Conservation (phyloP, 1,140 invertebrate species). For the Drosophila subpulchrella region DNA sequence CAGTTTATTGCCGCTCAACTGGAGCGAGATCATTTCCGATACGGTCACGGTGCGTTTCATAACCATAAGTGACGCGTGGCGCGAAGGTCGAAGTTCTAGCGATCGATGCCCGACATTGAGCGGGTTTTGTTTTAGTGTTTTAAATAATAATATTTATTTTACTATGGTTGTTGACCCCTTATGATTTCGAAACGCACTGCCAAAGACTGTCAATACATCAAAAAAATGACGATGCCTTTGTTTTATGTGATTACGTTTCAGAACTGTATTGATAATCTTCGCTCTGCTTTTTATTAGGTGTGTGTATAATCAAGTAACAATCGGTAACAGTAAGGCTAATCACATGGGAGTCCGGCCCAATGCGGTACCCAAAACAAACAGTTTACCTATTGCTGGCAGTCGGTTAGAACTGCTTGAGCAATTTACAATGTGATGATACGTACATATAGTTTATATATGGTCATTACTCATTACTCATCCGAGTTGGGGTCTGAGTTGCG, state of each 20-base stretch:
- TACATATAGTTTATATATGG: constrained; percentile 25
- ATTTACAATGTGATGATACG: constrained; percentile 22
- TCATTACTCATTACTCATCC: constrained; percentile 43
- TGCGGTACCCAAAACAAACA: constrained; percentile 17
- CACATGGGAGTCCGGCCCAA: constrained; percentile 11
- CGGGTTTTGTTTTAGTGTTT: neutral
- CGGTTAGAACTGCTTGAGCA: constrained; percentile 27
- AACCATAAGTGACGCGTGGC: constrained; percentile 16
- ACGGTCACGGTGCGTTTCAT: constrained; percentile 39
- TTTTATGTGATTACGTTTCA: neutral
- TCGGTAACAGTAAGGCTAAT: constrained; percentile 30
- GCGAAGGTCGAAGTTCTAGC: constrained; percentile 16
- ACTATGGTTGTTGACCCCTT: neutral
- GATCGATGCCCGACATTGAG: constrained; percentile 15
- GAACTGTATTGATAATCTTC: neutral
- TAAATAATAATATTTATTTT: neutral
- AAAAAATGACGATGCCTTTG: neutral
- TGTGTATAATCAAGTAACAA: constrained; percentile 2
- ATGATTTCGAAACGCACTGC: constrained; percentile 23
- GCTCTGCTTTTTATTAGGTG: neutral
- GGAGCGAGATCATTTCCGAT: constrained; percentile 21
- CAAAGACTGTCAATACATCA: neutral
- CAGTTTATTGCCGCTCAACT: constrained; percentile 41
- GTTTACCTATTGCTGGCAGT: constrained; percentile 16
- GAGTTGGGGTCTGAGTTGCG: constrained; percentile 27